These are phyloP conservation scores for Diachasmimorpha longicaudata DNA, from an alignment of 1,140 invertebrate species.

Conservation along the genomic window DNA sequence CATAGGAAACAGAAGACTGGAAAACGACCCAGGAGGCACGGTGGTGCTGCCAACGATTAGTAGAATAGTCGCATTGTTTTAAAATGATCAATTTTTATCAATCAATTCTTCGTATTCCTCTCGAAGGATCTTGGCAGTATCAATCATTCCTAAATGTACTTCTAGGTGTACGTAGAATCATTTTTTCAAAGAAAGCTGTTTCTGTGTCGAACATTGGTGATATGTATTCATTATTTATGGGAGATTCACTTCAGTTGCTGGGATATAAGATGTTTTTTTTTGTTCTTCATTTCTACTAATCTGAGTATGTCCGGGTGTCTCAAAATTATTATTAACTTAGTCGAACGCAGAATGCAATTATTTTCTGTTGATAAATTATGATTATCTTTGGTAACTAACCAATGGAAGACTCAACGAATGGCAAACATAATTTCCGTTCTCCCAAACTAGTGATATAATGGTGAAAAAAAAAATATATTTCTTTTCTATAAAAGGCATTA, in stretches of 20 bases:
- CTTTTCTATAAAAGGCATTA: background rate
- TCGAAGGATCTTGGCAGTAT: background rate
- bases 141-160: slow-evolving; percentile 19
- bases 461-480: background rate
- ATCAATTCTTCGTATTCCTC: background rate
- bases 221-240: background rate
- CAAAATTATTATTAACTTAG: no score
- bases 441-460: background rate
- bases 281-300: no score
- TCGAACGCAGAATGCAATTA: no score
- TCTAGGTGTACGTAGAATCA: background rate
- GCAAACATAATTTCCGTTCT: background rate
- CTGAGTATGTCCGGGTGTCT: no score
- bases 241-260: background rate
- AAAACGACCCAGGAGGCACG: slow-evolving; percentile 44
- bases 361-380: no score
- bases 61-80: slow-evolving; percentile 16
- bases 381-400: no score
- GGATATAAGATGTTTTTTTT: no score
- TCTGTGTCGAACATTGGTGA: background rate
- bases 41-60: slow-evolving; percentile 42
- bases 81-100: slow-evolving; percentile 20
- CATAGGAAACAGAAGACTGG: slow-evolving; percentile 47
- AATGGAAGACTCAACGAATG: no score
- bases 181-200: background rate